These are phyloP conservation scores for Ptychochromis oligacanthus DNA, from an alignment of 2,113 vertebrate species.

Conservation along the genomic window DNA sequence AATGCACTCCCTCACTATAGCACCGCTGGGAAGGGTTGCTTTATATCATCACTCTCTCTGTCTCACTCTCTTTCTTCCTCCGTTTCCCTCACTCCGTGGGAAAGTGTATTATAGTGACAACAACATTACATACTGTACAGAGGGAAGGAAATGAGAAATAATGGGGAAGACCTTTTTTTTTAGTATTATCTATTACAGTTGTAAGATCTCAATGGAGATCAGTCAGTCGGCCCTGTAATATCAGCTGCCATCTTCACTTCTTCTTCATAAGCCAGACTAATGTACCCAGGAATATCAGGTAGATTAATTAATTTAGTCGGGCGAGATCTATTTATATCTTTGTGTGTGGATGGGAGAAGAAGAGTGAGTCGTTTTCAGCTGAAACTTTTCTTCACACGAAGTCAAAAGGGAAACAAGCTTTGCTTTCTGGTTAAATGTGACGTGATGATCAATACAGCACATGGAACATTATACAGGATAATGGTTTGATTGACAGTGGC, in stretches of 20 bases:
- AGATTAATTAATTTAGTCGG: slow-evolving; percentile 25
- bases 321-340: not conserved
- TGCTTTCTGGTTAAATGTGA: not conserved
- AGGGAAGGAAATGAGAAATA: slow-evolving; percentile 51
- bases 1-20: slow-evolving; percentile 72
- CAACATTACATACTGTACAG: slow-evolving; percentile 36
- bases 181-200: slow-evolving; percentile 42
- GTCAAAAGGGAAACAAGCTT: not conserved
- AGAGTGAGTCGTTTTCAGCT: not conserved
- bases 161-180: slow-evolving; percentile 55
- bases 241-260: slow-evolving; percentile 19
- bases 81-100: slow-evolving; percentile 34
- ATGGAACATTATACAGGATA: not conserved
- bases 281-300: slow-evolving; percentile 27
- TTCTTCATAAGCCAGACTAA: slow-evolving; percentile 44
- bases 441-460: not conserved
- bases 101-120: slow-evolving; percentile 60
- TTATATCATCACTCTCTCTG: slow-evolving; percentile 69
- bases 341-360: not conserved
- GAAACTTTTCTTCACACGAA: not conserved
- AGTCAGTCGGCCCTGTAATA: slow-evolving; percentile 39
- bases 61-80: slow-evolving; percentile 38
- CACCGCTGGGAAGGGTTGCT: slow-evolving; percentile 71
- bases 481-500: too few relatives aligned
- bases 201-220: slow-evolving; percentile 57